A percentile compares a stretch with the other conserved stretches of the same genome.
phyloP scores from a whole-genome alignment of 2,797 vertebrate species.

The Tamandua tetradactyla region DNA sequence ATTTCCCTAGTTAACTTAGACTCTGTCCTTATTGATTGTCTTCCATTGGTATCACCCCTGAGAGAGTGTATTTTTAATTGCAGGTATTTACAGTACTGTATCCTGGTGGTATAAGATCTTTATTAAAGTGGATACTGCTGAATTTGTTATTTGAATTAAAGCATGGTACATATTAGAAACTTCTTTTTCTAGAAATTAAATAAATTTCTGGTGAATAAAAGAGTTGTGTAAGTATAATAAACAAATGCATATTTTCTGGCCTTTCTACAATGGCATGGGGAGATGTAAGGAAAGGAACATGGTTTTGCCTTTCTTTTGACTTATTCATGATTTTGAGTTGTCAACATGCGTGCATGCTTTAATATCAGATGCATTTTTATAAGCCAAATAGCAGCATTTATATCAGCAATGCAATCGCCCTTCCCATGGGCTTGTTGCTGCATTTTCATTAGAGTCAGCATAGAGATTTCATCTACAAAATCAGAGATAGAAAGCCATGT shows the following conservation, averaged over 20 bases:
- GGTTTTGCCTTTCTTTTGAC: background rate
- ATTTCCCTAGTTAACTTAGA: background rate
- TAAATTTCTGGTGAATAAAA: slow-evolving; percentile 35
- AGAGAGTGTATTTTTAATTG: background rate
- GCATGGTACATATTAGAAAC: background rate
- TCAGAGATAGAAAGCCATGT: background rate
- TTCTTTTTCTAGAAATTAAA: background rate
- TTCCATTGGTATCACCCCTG: background rate
- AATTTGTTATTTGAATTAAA: slow-evolving; percentile 50
- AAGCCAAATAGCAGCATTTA: background rate
- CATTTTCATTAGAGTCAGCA: background rate
- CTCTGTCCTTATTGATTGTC: background rate
- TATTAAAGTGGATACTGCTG: background rate
- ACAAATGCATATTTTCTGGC: background rate
- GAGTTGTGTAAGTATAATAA: slow-evolving; percentile 14
- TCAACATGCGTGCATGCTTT: background rate
- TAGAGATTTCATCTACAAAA: slow-evolving; percentile 8
- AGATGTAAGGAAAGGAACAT: background rate
- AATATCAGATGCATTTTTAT: slow-evolving; percentile 23
- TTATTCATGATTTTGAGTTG: background rate
- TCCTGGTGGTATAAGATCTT: background rate
- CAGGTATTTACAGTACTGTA: background rate
- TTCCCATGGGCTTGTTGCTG: background rate
- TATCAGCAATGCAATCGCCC: background rate
- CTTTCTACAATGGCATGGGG: background rate